These are phyloP conservation scores for Sycophaga agraensis DNA, from an alignment of 1,140 invertebrate genomes.

Conservation along the genomic window DNA sequence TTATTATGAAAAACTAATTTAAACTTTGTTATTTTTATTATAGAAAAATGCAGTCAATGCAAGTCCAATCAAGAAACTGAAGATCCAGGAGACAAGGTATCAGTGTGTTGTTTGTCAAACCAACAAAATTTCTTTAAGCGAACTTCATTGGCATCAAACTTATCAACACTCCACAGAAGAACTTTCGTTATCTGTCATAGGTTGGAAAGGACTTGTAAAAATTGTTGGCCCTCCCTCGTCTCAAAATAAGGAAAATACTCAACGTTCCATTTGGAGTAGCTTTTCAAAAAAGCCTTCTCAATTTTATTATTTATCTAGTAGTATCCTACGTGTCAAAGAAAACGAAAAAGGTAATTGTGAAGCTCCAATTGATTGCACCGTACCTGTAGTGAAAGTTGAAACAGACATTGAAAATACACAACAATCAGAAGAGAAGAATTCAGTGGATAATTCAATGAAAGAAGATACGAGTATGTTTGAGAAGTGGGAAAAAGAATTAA, in stretches of 20 bases:
- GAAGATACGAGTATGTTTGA: constrained; percentile 1
- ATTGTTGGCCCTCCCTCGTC: neutral
- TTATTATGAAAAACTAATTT: neutral
- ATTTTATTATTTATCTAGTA: constrained; percentile 26
- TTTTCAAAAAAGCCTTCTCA: constrained; percentile 25
- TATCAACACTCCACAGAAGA: constrained; percentile 38
- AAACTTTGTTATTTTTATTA: neutral
- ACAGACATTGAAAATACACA: constrained; percentile 3
- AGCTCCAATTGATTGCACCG: constrained; percentile 12
- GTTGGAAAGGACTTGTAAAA: constrained; percentile 38
- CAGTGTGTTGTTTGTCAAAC: constrained; percentile 43
- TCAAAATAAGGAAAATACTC: constrained; percentile 20
- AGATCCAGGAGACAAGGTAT: constrained; percentile 25
- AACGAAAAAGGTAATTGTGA: constrained; percentile 1
- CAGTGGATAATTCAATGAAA: neutral
- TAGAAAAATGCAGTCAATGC: constrained; percentile 7
- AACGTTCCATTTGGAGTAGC: constrained; percentile 23
- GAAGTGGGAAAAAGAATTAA: constrained; percentile 18
- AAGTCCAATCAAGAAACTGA: constrained; percentile 13
- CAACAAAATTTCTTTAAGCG: constrained; percentile 30
- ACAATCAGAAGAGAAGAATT: neutral
- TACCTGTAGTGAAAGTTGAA: constrained; percentile 20
- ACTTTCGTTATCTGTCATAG: constrained; percentile 41
- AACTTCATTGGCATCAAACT: constrained; percentile 43
- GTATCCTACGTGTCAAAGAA: constrained; percentile 18